A percentile compares a stretch with the other conserved stretches of the same genome.
Conservation (phyloP, 2,797 vertebrate species). For the Eulemur coronatus region DNA sequence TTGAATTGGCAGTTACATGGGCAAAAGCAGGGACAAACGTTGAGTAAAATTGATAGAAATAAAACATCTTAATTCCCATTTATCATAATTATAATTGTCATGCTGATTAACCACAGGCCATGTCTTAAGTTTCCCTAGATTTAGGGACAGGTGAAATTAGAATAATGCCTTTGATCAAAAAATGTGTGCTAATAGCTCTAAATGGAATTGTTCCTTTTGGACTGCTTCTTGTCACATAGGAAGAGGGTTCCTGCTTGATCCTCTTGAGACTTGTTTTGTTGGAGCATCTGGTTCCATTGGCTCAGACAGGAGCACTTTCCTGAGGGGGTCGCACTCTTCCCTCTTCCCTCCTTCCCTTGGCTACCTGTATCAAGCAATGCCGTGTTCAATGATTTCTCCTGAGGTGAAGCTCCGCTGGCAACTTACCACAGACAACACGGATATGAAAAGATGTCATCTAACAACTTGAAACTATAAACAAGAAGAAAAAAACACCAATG, state of each 20-base stretch:
- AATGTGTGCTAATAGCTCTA: background rate
- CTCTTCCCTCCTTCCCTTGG: background rate
- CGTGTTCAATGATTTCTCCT: slow-evolving; percentile 51
- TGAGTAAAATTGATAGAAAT: slow-evolving; percentile 46
- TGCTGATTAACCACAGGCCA: background rate
- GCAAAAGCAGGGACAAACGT: background rate
- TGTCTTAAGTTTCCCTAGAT: background rate
- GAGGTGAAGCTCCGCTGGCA: slow-evolving; percentile 29
- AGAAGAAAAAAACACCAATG: background rate
- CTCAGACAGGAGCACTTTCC: slow-evolving; percentile 55
- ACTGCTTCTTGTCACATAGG: background rate
- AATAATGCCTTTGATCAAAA: slow-evolving; percentile 39
- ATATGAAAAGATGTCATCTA: slow-evolving; percentile 9
- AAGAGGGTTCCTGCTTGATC: background rate
- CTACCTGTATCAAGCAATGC: background rate
- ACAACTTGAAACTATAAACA: slow-evolving; percentile 8
- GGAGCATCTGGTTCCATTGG: slow-evolving; percentile 2
- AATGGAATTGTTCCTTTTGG: background rate
- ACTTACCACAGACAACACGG: background rate
- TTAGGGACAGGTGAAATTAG: slow-evolving; percentile 11
- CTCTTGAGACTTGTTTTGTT: background rate
- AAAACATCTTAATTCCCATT: slow-evolving; percentile 33
- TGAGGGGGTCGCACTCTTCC: background rate
- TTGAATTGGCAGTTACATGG: slow-evolving; percentile 3
- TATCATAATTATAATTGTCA: background rate